Evolutionary conservation across 2,797 vertebrate species (phyloP).

Genomic region (Urophycis tenuis): DNA sequence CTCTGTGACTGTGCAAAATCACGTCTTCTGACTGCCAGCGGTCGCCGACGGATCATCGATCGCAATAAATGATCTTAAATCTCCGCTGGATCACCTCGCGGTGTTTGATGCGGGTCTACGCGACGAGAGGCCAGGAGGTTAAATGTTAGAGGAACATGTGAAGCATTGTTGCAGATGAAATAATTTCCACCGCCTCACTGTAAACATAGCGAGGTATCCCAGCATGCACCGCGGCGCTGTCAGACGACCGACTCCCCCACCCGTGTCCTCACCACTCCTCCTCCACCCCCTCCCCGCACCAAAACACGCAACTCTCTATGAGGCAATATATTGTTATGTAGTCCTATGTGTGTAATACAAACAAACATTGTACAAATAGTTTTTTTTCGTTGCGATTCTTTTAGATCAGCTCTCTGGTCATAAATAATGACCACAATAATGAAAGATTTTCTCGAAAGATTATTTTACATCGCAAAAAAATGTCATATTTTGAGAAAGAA

Average conservation of each 20-base stretch:
- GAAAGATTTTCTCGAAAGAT: too few relatives aligned
- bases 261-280: background rate
- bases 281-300: background rate
- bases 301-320: background rate
- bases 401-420: too few relatives aligned
- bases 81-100: background rate
- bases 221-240: slow-evolving; percentile 53
- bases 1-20: slow-evolving; percentile 59
- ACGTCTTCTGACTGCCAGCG: background rate
- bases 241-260: slow-evolving; percentile 9
- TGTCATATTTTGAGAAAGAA: too few relatives aligned
- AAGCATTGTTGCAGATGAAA: slow-evolving; percentile 5
- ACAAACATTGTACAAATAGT: too few relatives aligned
- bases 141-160: background rate
- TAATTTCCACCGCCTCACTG: slow-evolving; percentile 38
- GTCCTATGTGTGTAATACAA: background rate
- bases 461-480: too few relatives aligned
- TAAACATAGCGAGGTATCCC: slow-evolving; percentile 55
- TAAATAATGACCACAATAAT: too few relatives aligned
- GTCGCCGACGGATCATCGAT: background rate
- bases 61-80: background rate
- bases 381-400: too few relatives aligned
- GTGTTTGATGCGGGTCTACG: background rate
- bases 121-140: background rate
- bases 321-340: too few relatives aligned